Evolutionary conservation across 2,797 vertebrate genomes (phyloP).

Genomic region (Scyliorhinus canicula): DNA sequence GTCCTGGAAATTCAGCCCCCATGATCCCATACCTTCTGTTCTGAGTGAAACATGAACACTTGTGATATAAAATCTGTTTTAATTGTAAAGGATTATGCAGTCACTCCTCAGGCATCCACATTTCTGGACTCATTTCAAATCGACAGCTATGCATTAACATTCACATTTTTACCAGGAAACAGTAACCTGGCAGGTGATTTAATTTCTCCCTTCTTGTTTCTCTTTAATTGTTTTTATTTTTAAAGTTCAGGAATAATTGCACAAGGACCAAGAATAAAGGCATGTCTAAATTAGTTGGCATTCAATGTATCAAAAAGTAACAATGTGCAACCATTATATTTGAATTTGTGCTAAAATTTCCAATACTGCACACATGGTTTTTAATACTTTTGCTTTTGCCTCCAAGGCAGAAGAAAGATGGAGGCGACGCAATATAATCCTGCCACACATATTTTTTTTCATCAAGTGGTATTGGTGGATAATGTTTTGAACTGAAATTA

Average conservation of each 20-base stretch:
- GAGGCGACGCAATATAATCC: background rate
- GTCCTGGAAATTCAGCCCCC: background rate
- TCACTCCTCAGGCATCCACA: background rate
- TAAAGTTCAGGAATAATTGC: background rate
- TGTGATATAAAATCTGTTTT: background rate
- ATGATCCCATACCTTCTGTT: background rate
- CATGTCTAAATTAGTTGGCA: background rate
- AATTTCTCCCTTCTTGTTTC: background rate
- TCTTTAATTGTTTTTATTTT: conserved; percentile 5
- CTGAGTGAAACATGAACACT: background rate
- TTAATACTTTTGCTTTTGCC: conserved; percentile 13
- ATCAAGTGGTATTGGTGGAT: background rate
- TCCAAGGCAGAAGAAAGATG: background rate
- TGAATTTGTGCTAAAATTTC: background rate
- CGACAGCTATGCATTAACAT: background rate
- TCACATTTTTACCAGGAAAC: background rate
- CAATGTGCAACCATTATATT: background rate
- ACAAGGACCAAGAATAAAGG: background rate
- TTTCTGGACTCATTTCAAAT: background rate
- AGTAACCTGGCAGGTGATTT: background rate
- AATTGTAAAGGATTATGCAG: background rate
- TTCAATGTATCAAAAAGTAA: conserved; percentile 9
- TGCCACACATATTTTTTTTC: background rate
- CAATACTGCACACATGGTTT: background rate
- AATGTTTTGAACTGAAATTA: background rate